A percentile compares a stretch with the other conserved stretches of the same genome.
Conservation (phyloP, 2,113 vertebrate species). For the Paradisaea rubra region DNA sequence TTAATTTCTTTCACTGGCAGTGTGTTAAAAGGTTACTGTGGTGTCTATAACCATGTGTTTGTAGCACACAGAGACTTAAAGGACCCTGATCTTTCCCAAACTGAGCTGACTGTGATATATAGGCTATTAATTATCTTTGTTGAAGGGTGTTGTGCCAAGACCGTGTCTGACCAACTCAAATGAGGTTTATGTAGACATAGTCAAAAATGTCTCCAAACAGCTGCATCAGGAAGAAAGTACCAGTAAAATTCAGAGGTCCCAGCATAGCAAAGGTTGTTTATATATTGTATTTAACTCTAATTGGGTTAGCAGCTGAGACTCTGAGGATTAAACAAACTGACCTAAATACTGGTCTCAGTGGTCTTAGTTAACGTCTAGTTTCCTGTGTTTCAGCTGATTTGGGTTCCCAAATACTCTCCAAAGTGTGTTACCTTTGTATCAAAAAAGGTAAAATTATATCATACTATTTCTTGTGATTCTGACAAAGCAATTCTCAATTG, state of each 20-base stretch:
- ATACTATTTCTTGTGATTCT: not conserved
- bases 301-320: slow-evolving; percentile 40
- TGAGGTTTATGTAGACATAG: not conserved
- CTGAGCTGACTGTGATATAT: not conserved
- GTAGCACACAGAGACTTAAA: slow-evolving; percentile 48
- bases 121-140: slow-evolving; percentile 44
- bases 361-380: slow-evolving; percentile 3
- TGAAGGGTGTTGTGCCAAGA: not conserved
- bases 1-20: slow-evolving; percentile 4
- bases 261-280: slow-evolving; percentile 26
- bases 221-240: not conserved
- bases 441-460: not conserved
- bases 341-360: slow-evolving; percentile 38
- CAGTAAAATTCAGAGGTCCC: not conserved
- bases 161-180: not conserved
- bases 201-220: not conserved
- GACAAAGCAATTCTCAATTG: not conserved
- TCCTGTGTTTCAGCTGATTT: not conserved
- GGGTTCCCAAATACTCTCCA: not conserved
- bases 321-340: slow-evolving; percentile 41
- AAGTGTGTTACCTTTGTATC: not conserved
- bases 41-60: slow-evolving; percentile 20
- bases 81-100: slow-evolving; percentile 60
- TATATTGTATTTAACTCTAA: slow-evolving; percentile 27
- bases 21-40: slow-evolving; percentile 52